Evolutionary conservation across 2,113 vertebrate genomes (phyloP).

Genomic region (Tyto alba): DNA sequence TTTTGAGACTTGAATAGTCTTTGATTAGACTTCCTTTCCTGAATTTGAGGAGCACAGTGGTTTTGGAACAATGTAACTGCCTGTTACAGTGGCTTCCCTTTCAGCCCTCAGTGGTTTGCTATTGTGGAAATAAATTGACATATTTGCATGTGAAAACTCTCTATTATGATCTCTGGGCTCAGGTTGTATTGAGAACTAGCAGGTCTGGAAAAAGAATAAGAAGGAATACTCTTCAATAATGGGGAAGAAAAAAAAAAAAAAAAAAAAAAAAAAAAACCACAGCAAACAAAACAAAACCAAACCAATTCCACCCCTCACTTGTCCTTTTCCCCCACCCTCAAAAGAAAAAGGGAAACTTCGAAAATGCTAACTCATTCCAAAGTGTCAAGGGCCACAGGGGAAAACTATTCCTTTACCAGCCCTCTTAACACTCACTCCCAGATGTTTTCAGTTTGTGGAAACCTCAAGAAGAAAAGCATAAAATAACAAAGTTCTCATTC

Average conservation of each 20-base stretch:
- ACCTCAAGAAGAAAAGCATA: accelerated
- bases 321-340: neutral
- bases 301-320: neutral
- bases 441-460: neutral
- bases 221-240: neutral
- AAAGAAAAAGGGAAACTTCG: neutral
- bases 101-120: neutral
- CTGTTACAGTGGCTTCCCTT: neutral
- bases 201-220: neutral
- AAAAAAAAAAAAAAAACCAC: neutral
- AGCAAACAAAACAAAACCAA: no score
- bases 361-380: neutral
- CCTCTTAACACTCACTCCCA: neutral
- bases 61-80: neutral
- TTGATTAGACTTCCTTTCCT: neutral
- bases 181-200: neutral
- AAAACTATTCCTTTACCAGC: neutral
- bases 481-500: neutral
- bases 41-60: neutral
- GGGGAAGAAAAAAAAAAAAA: no score
- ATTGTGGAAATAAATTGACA: constrained; percentile 36
- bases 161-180: neutral
- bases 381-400: neutral
- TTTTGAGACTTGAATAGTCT: neutral
- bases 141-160: constrained; percentile 56